These are phyloP conservation scores for Echeneis naucrates DNA, from an alignment of 2,797 vertebrate species.

Conservation along the genomic window DNA sequence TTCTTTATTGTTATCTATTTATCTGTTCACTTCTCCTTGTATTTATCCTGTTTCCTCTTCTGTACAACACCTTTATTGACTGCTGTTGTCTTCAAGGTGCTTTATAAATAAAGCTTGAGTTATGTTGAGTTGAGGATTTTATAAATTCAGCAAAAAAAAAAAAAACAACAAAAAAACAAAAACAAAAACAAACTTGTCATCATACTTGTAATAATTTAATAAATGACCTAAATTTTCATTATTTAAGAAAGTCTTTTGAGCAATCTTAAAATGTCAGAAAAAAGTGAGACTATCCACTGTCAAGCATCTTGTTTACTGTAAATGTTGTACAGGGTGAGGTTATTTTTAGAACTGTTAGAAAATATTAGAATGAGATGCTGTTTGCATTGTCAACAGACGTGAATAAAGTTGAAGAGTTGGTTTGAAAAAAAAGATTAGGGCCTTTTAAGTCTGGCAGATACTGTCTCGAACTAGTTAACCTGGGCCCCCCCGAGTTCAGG, in stretches of 20 bases:
- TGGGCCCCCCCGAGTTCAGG: slow-evolving; percentile 38
- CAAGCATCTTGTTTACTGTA: slow-evolving; percentile 31
- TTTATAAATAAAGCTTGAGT: too few relatives aligned
- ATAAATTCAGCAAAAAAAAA: too few relatives aligned
- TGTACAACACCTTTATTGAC: too few relatives aligned
- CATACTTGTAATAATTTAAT: slow-evolving; percentile 46
- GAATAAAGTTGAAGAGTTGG: slow-evolving; percentile 16
- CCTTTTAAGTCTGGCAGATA: slow-evolving; percentile 51
- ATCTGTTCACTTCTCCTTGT: too few relatives aligned
- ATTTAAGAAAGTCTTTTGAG: slow-evolving; percentile 56
- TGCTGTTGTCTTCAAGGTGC: too few relatives aligned
- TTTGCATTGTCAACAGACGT: slow-evolving; percentile 41
- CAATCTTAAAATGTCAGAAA: slow-evolving; percentile 32
- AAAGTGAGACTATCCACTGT: slow-evolving; percentile 29
- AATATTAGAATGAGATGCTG: slow-evolving; percentile 46
- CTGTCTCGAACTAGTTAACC: slow-evolving; percentile 56
- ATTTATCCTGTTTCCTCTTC: too few relatives aligned
- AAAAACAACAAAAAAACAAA: too few relatives aligned
- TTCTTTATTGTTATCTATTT: too few relatives aligned
- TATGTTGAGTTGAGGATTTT: too few relatives aligned
- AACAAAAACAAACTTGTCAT: too few relatives aligned
- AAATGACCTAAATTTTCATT: slow-evolving; percentile 55
- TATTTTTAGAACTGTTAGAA: slow-evolving; percentile 35
- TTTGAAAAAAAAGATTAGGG: neutral
- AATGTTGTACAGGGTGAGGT: slow-evolving; percentile 28